Evolutionary conservation across 1,140 invertebrate species (phyloP).

Genomic region (Caerostris darwini): DNA sequence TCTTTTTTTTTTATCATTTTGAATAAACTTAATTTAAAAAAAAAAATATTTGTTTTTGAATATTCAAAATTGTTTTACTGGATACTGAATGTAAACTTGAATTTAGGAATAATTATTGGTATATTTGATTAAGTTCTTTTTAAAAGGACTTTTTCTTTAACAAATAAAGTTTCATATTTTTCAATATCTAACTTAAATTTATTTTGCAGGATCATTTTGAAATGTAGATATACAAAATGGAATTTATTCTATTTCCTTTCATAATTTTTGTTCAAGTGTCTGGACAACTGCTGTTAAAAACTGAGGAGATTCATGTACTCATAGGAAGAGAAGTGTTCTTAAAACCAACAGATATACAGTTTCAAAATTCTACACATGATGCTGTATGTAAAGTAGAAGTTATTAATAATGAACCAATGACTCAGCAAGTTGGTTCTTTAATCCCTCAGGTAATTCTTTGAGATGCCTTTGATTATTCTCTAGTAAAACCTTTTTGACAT

Average conservation of each 20-base stretch:
- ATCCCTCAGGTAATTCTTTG: conserved; percentile 64
- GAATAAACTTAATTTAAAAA: too few relatives aligned
- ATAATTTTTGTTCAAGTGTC: conserved; percentile 37
- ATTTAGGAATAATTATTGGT: too few relatives aligned
- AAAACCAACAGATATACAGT: conserved; percentile 57
- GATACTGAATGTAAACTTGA: too few relatives aligned
- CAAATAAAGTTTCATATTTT: not conserved
- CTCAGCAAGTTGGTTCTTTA: conserved; percentile 69
- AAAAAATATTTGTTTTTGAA: too few relatives aligned
- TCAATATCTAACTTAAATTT: not conserved
- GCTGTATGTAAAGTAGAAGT: conserved; percentile 75
- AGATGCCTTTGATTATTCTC: too few relatives aligned
- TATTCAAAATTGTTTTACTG: too few relatives aligned
- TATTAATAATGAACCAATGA: conserved; percentile 73
- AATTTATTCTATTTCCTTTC: conserved; percentile 17
- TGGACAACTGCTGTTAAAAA: conserved; percentile 40
- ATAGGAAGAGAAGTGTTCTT: conserved; percentile 74
- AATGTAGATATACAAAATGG: conserved; percentile 64
- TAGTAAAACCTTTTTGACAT: too few relatives aligned
- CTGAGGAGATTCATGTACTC: conserved; percentile 59
- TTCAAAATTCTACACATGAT: conserved; percentile 15
- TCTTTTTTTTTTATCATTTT: too few relatives aligned
- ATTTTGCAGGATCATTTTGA: conserved; percentile 11
- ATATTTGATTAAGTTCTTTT: too few relatives aligned
- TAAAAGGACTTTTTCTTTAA: too few relatives aligned